Conservation (phyloP, 1,140 invertebrate species). For the Subanguina moxae region DNA sequence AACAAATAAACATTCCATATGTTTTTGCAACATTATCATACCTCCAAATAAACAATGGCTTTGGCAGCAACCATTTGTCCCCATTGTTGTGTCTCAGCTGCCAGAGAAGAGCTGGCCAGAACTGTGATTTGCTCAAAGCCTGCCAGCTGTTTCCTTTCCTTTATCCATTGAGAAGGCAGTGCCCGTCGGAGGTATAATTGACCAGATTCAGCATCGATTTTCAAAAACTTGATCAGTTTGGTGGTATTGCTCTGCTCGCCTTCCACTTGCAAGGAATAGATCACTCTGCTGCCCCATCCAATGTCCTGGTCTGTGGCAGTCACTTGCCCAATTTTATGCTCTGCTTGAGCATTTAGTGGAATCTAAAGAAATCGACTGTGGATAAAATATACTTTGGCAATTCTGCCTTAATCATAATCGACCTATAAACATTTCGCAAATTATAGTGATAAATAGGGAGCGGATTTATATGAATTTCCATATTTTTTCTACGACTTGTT, state of each 20-base stretch:
- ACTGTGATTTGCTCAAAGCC: conserved; percentile 46
- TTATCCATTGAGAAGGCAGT: conserved; percentile 10
- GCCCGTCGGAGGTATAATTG: conserved; percentile 16
- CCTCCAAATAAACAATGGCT: conserved; percentile 10
- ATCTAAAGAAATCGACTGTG: conserved; percentile 35
- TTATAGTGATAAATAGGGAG: no score
- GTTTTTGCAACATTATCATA: not conserved
- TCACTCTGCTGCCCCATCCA: conserved; percentile 41
- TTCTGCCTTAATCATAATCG: not conserved
- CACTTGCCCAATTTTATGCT: conserved; percentile 41
- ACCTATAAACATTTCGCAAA: not conserved
- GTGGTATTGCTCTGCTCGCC: not conserved
- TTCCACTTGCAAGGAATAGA: conserved; percentile 34
- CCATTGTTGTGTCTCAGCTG: not conserved
- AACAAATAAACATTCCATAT: no score
- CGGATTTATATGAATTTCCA: no score
- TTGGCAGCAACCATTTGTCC: conserved; percentile 6
- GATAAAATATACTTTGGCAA: not conserved
- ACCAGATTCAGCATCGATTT: conserved; percentile 41
- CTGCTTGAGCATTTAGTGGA: conserved; percentile 33
- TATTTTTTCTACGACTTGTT: no score
- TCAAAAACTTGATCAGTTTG: conserved; percentile 16
- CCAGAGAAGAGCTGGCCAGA: conserved; percentile 31
- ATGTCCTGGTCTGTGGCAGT: conserved; percentile 43
- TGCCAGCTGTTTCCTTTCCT: conserved; percentile 10